Base-by-base conservation (phyloP, 2,113 vertebrate species). In the Cervus canadensis region DNA sequence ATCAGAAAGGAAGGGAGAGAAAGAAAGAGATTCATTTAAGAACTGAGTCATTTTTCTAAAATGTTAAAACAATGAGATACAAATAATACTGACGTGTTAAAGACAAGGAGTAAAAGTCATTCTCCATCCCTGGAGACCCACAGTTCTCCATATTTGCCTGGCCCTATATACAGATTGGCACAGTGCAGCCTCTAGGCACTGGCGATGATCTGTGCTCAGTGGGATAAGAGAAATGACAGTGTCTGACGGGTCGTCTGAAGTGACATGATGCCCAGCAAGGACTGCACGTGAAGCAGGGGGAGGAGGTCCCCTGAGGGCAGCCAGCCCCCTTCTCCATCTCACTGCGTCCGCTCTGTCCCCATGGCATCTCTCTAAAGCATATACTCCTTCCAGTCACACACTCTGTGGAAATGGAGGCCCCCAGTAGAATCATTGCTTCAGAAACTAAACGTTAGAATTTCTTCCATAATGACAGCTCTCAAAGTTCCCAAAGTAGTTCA, bases 21-120 rank as follows among this genome's bases (percentile, higher is more conserved):
- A 17, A 67, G 43, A 50, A 13, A 67, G n/a, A 36, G 7, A 16
- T 16, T 85, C 2, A 50, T 79, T 67, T 89, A 9, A 67, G 60
- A 78, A 28, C 45, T 21, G 88, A 60, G 8, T 33, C 57, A 9
- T 54, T 97, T 88, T 95, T 94, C 26, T 64, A 67, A 95, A 86
- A 82, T 56, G 9, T 71, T 89, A 45, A 95, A 87, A 86, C 1
- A 52, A 13, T 19, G 2, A 3, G 0, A 54, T 50, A 76, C 26
- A 91, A 93, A 87, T 52, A 36, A 43, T 57, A 54, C 1, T 59
- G 23, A 45, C 33, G 12, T 81, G 17, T 74, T 30, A 16, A 8
- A 48, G 36, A 50, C 14, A 52, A 50, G 2, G 43, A 84, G 6
- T 62, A 59, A 54, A n/a, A 4, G 52, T 12, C 17, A 30, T 67